phyloP scores from a whole-genome alignment of 2,888 invertebrate species.

The Synanthedon formicaeformis region DNA sequence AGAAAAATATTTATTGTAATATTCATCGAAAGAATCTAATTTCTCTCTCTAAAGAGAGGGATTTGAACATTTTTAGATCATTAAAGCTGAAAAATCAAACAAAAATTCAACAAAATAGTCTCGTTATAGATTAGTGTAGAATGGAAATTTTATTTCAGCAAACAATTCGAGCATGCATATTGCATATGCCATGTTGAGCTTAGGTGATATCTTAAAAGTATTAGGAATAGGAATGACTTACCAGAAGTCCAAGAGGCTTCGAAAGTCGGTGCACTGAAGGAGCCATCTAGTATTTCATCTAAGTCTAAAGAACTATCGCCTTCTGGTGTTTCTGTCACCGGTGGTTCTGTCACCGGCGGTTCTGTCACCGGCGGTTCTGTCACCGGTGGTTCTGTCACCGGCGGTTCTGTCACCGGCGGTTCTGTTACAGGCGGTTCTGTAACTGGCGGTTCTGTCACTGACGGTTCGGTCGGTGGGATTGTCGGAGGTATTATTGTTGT shows the following conservation, averaged over 20 bases:
- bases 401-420: slow-evolving; percentile 8
- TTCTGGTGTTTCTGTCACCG: background rate
- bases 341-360: slow-evolving; percentile 11
- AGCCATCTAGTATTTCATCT: slow-evolving; percentile 79
- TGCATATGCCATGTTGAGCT: too few species aligned
- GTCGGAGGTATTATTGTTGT: slow-evolving; percentile 4
- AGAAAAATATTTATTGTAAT: background rate
- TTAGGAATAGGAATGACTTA: slow-evolving; percentile 28
- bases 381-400: slow-evolving; percentile 12
- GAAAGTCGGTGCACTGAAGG: slow-evolving; percentile 75
- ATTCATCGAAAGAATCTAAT: too few species aligned
- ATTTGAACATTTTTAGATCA: too few species aligned
- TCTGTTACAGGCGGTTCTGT: background rate
- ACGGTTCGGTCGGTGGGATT: background rate
- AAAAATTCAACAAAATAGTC: too few species aligned
- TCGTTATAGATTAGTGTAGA: too few species aligned
- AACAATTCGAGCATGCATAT: too few species aligned
- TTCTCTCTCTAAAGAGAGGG: too few species aligned
- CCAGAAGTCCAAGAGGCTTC: slow-evolving; percentile 88
- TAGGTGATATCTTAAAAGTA: background rate
- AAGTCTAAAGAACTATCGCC: slow-evolving; percentile 54
- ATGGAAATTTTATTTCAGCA: too few species aligned
- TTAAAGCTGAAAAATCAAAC: too few species aligned
- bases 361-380: slow-evolving; percentile 1
- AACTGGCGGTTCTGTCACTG: background rate